phyloP scores from a whole-genome alignment of 2,797 vertebrate genomes.

The Sebastes alutus region DNA sequence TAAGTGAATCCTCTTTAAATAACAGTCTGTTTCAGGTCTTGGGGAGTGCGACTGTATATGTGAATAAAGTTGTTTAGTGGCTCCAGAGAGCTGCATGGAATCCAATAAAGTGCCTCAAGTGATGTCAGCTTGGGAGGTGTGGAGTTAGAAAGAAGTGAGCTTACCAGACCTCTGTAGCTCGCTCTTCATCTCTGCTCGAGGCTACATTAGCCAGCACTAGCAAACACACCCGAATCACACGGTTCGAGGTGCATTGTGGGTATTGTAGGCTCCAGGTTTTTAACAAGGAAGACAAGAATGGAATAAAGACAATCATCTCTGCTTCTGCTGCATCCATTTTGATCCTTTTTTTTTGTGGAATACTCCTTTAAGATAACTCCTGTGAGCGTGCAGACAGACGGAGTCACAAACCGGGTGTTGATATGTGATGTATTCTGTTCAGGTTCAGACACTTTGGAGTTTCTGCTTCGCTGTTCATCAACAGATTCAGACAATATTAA shows the following conservation, averaged over 20 bases:
- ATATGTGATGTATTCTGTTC: too few species aligned
- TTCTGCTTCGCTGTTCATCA: neutral
- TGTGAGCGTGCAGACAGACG: neutral
- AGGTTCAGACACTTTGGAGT: neutral
- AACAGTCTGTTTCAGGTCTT: neutral
- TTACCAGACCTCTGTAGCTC: neutral
- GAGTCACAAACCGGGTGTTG: neutral
- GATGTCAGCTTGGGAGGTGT: neutral
- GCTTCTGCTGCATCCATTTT: neutral
- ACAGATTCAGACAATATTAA: neutral
- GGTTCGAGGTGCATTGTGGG: neutral
- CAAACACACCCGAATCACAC: neutral
- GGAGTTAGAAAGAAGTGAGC: neutral
- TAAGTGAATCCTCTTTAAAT: neutral
- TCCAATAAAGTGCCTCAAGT: neutral
- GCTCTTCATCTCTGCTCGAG: neutral
- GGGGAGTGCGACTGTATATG: neutral
- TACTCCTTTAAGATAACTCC: neutral
- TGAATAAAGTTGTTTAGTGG: neutral
- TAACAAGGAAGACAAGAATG: neutral
- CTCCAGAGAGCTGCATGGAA: neutral
- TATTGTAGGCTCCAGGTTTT: neutral
- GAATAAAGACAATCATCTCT: neutral
- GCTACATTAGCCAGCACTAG: neutral
- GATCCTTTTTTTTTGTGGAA: neutral